Evolutionary conservation across 2,888 invertebrate genomes (phyloP).

Genomic region (Ferdinandea cuprea): DNA sequence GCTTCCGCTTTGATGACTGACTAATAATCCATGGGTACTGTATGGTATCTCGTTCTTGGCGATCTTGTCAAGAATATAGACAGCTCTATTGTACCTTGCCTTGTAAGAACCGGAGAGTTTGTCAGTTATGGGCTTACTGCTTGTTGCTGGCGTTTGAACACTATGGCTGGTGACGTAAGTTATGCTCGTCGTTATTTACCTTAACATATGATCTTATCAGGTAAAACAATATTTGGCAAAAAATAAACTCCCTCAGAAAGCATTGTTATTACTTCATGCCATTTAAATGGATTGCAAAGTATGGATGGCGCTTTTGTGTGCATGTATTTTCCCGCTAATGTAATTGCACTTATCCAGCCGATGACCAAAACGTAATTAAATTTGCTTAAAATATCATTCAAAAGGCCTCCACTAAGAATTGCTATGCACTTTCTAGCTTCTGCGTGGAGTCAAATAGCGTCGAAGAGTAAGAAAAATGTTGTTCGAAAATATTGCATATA

Average conservation of each 20-base stretch:
- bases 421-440: conserved; percentile 5
- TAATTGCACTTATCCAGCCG: conserved; percentile 19
- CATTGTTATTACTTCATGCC: conserved; percentile 6
- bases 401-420: conserved; percentile 18
- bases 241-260: conserved; percentile 5
- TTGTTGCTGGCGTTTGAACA: too few species aligned
- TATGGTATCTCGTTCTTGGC: too few species aligned
- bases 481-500: conserved; percentile 12
- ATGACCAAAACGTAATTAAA: conserved; percentile 7
- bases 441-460: conserved; percentile 22
- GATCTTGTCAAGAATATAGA: too few species aligned
- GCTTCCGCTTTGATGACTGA: too few species aligned
- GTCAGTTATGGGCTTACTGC: too few species aligned
- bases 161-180: background rate
- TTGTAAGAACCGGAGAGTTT: too few species aligned
- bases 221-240: background rate
- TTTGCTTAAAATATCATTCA: conserved; percentile 19
- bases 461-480: conserved; percentile 23
- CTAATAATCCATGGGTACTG: too few species aligned
- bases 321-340: conserved; percentile 14
- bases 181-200: background rate
- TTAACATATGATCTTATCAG: background rate
- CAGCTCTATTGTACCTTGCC: too few species aligned
- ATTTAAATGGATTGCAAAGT: conserved; percentile 13
- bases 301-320: conserved; percentile 20